phyloP scores from a whole-genome alignment of 2,113 vertebrate genomes.

The Austrofundulus limnaeus region DNA sequence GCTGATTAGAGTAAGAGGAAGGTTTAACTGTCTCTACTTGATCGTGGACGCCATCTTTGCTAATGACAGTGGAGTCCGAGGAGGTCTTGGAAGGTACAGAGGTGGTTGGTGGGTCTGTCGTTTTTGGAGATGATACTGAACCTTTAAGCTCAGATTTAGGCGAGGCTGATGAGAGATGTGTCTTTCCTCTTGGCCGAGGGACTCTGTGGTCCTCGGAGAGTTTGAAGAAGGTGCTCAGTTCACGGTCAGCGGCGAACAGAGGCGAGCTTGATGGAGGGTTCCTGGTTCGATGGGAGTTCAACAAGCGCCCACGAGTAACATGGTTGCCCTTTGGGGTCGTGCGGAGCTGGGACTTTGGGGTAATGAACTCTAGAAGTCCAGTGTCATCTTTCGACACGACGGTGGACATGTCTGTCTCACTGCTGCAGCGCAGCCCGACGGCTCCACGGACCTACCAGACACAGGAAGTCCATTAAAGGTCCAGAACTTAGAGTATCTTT shows the following conservation, averaged over 20 bases:
- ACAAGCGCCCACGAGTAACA: conserved; percentile 74
- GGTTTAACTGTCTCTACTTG: background rate
- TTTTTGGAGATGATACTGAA: conserved; percentile 2
- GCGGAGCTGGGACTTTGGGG: conserved; percentile 38
- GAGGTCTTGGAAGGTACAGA: conserved; percentile 2
- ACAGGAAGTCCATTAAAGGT: too few species aligned
- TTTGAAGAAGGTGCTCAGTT: conserved; percentile 82
- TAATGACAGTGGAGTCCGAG: conserved; percentile 33
- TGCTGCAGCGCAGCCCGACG: conserved; percentile 80
- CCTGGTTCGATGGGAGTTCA: conserved; percentile 81
- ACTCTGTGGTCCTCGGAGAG: conserved; percentile 40
- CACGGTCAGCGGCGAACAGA: conserved; percentile 71
- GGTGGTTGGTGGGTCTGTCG: background rate
- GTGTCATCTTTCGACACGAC: conserved; percentile 63
- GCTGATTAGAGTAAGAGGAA: conserved; percentile 43
- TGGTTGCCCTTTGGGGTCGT: conserved; percentile 43
- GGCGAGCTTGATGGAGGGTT: conserved; percentile 73
- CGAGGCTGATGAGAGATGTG: background rate
- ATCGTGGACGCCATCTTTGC: background rate
- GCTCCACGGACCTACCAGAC: conserved; percentile 61
- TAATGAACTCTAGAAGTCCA: conserved; percentile 79
- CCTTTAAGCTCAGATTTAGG: background rate
- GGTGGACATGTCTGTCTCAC: conserved; percentile 85
- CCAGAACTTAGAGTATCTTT: background rate
- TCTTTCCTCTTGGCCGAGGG: conserved; percentile 52